Conservation (phyloP, 2,888 invertebrate genomes). For the Torymus tubicola region DNA sequence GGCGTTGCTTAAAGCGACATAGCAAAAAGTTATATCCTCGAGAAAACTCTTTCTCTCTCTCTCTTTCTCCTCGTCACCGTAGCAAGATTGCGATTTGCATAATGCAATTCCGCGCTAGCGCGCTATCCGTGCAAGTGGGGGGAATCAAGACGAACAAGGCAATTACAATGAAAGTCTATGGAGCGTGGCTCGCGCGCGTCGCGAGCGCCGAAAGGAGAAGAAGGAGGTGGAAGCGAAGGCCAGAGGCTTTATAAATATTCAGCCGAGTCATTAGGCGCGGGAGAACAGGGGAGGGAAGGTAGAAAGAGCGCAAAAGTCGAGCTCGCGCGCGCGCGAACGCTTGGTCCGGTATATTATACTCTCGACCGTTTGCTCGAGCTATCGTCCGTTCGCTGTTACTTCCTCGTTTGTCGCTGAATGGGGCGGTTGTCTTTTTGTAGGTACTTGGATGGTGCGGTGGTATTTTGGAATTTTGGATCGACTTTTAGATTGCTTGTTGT, state of each 20-base stretch:
- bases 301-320: conserved; percentile 51
- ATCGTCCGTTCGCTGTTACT: background rate
- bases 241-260: conserved; percentile 74
- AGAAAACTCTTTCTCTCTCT: background rate
- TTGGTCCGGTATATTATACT: background rate
- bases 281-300: background rate
- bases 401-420: background rate
- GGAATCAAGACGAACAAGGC: conserved; percentile 75
- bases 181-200: conserved; percentile 66
- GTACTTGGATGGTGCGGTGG: too few relatives aligned
- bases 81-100: conserved; percentile 75
- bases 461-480: too few relatives aligned
- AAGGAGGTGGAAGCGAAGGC: conserved; percentile 40
- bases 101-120: conserved; percentile 73
- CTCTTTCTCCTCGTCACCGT: conserved; percentile 64
- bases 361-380: background rate
- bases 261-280: conserved; percentile 68
- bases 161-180: conserved; percentile 76
- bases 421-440: too few relatives aligned
- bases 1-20: conserved; percentile 39
- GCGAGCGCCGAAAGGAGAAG: background rate
- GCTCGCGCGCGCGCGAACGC: background rate
- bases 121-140: conserved; percentile 55
- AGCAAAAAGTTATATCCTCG: conserved; percentile 46
- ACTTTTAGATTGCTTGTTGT: too few relatives aligned